phyloP scores from a whole-genome alignment of 2,797 vertebrate species.

The Potorous gilbertii region DNA sequence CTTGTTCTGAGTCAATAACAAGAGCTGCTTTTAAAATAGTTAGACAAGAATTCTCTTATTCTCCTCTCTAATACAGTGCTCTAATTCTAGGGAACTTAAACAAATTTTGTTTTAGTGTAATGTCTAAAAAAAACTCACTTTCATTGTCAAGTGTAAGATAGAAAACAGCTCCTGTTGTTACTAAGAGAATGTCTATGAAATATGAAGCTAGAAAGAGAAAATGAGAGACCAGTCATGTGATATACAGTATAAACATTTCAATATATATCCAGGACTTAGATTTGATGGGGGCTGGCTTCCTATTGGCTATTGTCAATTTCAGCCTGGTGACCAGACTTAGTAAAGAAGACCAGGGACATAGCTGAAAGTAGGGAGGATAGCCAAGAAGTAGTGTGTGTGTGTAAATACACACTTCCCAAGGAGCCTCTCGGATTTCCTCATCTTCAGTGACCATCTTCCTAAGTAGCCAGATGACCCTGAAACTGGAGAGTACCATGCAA shows the following conservation, averaged over 20 bases:
- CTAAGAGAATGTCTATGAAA: conserved; percentile 75
- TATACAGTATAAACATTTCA: background rate
- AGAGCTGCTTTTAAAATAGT: conserved; percentile 76
- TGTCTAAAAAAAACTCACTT: conserved; percentile 66
- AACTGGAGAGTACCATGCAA: background rate
- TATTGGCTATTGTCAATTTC: conserved; percentile 15
- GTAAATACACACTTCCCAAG: background rate
- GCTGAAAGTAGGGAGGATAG: background rate
- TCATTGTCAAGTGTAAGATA: conserved; percentile 76
- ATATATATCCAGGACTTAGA: background rate
- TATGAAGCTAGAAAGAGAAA: conserved; percentile 64
- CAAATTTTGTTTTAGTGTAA: conserved; percentile 75
- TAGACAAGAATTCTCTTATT: conserved; percentile 74
- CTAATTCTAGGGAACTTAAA: conserved; percentile 72
- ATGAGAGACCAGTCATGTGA: conserved; percentile 42
- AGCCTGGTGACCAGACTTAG: conserved; percentile 18
- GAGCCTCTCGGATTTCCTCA: background rate
- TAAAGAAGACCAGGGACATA: background rate
- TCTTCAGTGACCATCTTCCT: too few relatives aligned
- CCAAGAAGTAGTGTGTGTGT: background rate
- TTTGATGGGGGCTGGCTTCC: background rate
- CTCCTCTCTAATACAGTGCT: conserved; percentile 74
- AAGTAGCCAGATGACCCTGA: background rate
- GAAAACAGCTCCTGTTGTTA: conserved; percentile 76
- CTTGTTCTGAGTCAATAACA: conserved; percentile 68